Evolutionary conservation across 2,888 invertebrate species (phyloP).

Genomic region (Athripsodes cinereus): DNA sequence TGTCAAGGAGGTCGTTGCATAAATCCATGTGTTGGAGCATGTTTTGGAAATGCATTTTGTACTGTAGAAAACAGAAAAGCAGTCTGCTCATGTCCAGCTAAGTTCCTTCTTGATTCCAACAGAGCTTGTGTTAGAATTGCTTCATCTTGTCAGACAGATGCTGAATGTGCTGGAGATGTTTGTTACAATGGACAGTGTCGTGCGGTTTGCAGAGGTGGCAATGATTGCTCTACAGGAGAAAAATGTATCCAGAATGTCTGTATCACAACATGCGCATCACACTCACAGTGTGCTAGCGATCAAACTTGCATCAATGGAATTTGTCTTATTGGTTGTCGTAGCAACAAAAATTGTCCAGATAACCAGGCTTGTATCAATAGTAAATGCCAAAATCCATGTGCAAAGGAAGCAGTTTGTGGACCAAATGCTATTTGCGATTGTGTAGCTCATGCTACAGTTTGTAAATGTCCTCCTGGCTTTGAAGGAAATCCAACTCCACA

Average conservation of each 20-base stretch:
- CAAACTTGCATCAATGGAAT: constrained; percentile 77
- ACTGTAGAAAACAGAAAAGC: constrained; percentile 70
- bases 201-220: constrained; percentile 67
- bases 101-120: constrained; percentile 61
- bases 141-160: constrained; percentile 60
- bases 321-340: constrained; percentile 79
- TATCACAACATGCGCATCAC: constrained; percentile 70
- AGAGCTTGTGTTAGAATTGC: constrained; percentile 67
- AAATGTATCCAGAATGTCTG: constrained; percentile 74
- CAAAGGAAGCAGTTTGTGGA: constrained; percentile 69
- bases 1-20: constrained; percentile 68
- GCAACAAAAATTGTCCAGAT: constrained; percentile 71
- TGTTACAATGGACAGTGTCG: constrained; percentile 82
- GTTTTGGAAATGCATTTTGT: constrained; percentile 77
- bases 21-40: constrained; percentile 76
- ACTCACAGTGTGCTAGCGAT: constrained; percentile 71
- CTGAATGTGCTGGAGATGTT: constrained; percentile 71
- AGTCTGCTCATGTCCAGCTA: constrained; percentile 71
- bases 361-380: constrained; percentile 78
- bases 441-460: constrained; percentile 66
- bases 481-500: constrained; percentile 82
- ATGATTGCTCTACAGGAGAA: constrained; percentile 76
- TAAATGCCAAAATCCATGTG: constrained; percentile 80
- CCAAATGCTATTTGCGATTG: constrained; percentile 78
- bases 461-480: constrained; percentile 79